Conservation (phyloP, 2,113 vertebrate genomes). For the Engystomops pustulosus region DNA sequence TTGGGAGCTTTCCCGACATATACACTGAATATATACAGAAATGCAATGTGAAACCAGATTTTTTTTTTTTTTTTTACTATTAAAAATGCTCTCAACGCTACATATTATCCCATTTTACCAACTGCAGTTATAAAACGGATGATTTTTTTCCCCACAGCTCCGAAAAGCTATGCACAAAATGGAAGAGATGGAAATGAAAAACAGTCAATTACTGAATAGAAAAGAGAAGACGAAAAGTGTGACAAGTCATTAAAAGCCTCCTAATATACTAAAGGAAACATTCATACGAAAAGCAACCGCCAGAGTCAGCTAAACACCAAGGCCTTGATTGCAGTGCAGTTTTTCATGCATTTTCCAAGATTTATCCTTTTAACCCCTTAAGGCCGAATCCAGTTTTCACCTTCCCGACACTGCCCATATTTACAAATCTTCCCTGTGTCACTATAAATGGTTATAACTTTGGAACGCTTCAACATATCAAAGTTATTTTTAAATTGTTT, state of each 20-base stretch:
- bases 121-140: not conserved
- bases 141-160: slow-evolving; percentile 76
- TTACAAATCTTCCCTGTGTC: no score
- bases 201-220: slow-evolving; percentile 94
- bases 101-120: not conserved
- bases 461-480: no score
- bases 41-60: no score
- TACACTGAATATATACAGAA: no score
- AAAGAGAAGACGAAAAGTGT: slow-evolving; percentile 96
- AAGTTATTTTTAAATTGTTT: no score
- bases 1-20: no score
- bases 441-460: no score
- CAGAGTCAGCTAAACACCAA: not conserved
- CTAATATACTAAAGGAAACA: not conserved
- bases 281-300: not conserved
- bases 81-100: not conserved
- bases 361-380: no score
- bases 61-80: not conserved
- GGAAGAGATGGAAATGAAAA: slow-evolving; percentile 99
- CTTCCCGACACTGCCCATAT: no score
- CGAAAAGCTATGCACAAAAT: slow-evolving; percentile 91
- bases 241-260: not conserved
- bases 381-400: no score
- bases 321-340: no score
- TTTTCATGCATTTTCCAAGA: no score